Evolutionary conservation across 2,888 invertebrate species (phyloP).

Genomic region (Disparrhopalites patrizii): DNA sequence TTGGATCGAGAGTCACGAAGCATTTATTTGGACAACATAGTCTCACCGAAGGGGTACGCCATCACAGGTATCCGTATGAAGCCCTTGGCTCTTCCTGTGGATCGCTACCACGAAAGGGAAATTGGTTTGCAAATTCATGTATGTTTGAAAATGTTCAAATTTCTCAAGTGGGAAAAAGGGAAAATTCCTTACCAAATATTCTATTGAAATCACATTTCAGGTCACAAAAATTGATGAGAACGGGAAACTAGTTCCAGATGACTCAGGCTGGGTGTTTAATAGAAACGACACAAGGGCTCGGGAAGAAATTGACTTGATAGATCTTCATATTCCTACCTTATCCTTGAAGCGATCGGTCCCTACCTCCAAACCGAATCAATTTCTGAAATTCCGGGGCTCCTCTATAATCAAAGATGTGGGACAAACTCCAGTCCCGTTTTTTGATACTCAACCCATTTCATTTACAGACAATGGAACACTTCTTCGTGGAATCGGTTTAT

Average conservation of each 20-base stretch:
- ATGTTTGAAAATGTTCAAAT: not conserved
- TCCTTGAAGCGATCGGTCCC: not conserved
- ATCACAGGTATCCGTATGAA: slow-evolving; percentile 26
- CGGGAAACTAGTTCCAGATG: slow-evolving; percentile 11
- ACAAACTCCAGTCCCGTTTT: slow-evolving; percentile 32
- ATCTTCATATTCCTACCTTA: slow-evolving; percentile 5
- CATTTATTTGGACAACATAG: slow-evolving; percentile 23
- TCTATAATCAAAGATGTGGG: slow-evolving; percentile 26
- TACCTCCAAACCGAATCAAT: slow-evolving; percentile 11
- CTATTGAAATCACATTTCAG: slow-evolving; percentile 11
- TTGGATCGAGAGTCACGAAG: slow-evolving; percentile 13
- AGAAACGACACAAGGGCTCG: slow-evolving; percentile 13
- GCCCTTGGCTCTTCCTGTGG: slow-evolving; percentile 14
- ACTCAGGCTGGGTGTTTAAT: slow-evolving; percentile 25
- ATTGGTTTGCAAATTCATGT: slow-evolving; percentile 26
- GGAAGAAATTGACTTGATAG: slow-evolving; percentile 7
- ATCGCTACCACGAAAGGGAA: slow-evolving; percentile 16
- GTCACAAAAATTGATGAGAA: slow-evolving; percentile 12
- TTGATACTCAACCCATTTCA: slow-evolving; percentile 25
- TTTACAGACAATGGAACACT: slow-evolving; percentile 2
- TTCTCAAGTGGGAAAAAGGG: not conserved
- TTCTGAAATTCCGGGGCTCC: slow-evolving; percentile 17
- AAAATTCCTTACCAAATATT: not conserved
- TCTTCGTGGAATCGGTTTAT: slow-evolving; percentile 23
- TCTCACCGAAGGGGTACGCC: slow-evolving; percentile 19